These are phyloP conservation scores for Andinoacara biseriatus DNA, from an alignment of 2,113 vertebrate genomes.

Conservation along the genomic window DNA sequence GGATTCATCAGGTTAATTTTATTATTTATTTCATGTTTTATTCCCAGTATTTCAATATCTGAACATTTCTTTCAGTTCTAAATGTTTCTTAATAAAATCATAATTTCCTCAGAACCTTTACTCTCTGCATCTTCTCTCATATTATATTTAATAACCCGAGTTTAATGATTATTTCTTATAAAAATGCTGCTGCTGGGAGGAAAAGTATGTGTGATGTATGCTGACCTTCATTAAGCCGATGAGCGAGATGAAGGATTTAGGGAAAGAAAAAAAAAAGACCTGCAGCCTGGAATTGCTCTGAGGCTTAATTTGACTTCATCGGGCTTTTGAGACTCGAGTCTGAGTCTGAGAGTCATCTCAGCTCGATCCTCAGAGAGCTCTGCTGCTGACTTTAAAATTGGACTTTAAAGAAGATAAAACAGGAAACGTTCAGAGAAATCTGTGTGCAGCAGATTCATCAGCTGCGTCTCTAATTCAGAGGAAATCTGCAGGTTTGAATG, in stretches of 20 bases:
- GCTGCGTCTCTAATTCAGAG: not conserved
- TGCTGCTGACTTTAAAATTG: not conserved
- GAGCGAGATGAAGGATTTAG: not conserved
- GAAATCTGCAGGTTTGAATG: not conserved
- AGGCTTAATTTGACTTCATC: not conserved
- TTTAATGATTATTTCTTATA: not conserved
- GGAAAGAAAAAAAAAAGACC: not conserved
- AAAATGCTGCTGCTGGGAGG: not conserved
- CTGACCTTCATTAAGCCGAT: not conserved
- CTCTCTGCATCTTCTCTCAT: not conserved
- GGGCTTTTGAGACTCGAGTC: not conserved
- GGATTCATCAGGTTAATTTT: no score
- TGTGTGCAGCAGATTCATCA: not conserved
- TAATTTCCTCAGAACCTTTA: not conserved
- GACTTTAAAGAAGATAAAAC: not conserved
- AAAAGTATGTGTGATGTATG: not conserved
- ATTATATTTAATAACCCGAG: not conserved
- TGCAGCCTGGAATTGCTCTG: not conserved
- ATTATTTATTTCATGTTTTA: no score
- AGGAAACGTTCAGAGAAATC: not conserved
- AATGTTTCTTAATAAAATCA: not conserved
- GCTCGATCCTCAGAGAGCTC: not conserved
- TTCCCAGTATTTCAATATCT: not conserved
- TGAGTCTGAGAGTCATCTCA: not conserved
- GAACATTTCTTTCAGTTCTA: not conserved